Percentiles rank a stretch among this genome's conserved stretches.
Evolutionary conservation across 2,888 invertebrate species (phyloP).

Genomic region (Helobdella robusta): DNA sequence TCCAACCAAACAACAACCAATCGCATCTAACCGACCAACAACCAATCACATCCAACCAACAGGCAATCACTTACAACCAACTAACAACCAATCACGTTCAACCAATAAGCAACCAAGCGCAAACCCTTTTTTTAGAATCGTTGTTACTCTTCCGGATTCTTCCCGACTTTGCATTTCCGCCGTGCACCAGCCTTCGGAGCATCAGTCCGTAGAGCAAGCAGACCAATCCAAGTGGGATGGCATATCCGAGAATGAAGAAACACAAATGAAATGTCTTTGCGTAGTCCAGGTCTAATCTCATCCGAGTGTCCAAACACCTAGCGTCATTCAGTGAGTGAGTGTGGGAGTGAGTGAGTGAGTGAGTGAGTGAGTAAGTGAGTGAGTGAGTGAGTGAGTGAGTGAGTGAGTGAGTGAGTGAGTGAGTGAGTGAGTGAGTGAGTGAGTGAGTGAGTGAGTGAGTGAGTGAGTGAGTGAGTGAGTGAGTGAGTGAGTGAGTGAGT

Average conservation of each 20-base stretch:
- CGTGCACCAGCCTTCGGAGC: slow-evolving; percentile 75
- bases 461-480: slow-evolving; percentile 1
- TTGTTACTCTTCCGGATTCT: not conserved
- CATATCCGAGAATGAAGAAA: slow-evolving; percentile 75
- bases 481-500: not conserved
- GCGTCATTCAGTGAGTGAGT: too few species aligned
- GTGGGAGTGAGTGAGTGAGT: not conserved
- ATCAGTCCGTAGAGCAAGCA: slow-evolving; percentile 79
- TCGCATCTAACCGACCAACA: too few species aligned
- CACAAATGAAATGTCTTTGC: slow-evolving; percentile 37
- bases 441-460: not conserved
- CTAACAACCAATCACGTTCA: too few species aligned
- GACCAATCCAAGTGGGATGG: slow-evolving; percentile 74
- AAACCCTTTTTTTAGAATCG: slow-evolving; percentile 15
- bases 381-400: not conserved
- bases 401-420: not conserved
- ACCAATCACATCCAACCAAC: too few species aligned
- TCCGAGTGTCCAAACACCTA: slow-evolving; percentile 1
- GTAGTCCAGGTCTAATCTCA: slow-evolving; percentile 12
- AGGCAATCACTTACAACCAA: too few species aligned
- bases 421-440: not conserved
- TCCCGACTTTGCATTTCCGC: slow-evolving; percentile 48
- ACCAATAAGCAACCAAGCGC: too few species aligned
- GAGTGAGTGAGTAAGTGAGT: not conserved
- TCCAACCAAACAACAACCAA: too few species aligned